Percentiles rank a stretch among this genome's conserved stretches.
Conservation (phyloP, 2,113 vertebrate genomes). For the Strix uralensis region DNA sequence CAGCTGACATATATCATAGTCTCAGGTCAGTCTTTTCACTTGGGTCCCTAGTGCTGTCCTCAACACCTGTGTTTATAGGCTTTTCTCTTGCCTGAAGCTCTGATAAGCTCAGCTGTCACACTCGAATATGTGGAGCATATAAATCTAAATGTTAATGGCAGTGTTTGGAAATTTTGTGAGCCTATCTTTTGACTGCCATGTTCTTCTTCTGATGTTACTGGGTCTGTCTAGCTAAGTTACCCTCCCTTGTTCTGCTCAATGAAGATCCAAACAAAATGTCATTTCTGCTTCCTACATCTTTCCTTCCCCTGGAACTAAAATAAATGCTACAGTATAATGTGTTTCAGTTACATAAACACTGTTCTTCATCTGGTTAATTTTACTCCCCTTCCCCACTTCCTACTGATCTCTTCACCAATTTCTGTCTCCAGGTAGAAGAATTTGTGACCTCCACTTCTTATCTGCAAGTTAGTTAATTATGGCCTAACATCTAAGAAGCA, state of each 20-base stretch:
- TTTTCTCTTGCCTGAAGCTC: background rate
- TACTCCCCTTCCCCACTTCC: background rate
- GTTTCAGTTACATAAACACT: background rate
- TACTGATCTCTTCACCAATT: background rate
- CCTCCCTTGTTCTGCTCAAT: background rate
- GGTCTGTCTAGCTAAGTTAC: background rate
- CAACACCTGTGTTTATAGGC: accelerated
- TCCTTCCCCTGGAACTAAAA: background rate
- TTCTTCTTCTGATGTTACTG: background rate
- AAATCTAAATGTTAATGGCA: background rate
- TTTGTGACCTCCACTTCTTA: background rate
- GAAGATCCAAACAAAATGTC: background rate
- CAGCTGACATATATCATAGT: background rate
- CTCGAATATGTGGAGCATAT: background rate
- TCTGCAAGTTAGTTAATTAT: background rate
- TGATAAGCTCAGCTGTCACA: background rate
- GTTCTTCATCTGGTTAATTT: background rate
- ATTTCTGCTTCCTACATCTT: background rate
- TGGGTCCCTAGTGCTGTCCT: background rate
- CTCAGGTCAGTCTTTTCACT: background rate
- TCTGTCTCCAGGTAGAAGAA: background rate
- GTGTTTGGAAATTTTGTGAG: background rate
- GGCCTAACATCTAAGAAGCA: background rate
- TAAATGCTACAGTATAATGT: background rate
- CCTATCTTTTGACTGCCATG: background rate